Conservation (phyloP, 2,113 vertebrate species). For the Dicentrarchus labrax region DNA sequence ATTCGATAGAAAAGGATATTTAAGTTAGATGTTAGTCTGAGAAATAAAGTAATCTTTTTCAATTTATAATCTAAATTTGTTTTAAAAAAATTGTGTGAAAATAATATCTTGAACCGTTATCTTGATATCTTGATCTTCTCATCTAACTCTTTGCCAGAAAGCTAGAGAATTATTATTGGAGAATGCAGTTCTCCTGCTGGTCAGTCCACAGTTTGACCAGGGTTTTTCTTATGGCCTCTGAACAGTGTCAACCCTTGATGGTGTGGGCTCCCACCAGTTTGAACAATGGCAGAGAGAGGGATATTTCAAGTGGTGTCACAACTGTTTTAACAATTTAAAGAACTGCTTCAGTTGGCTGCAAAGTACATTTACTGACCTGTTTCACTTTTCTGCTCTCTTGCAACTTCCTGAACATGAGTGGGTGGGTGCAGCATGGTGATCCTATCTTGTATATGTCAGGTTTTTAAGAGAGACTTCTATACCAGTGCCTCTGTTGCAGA, state of each 20-base stretch:
- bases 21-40: too few relatives aligned
- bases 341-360: background rate
- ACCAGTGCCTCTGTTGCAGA: background rate
- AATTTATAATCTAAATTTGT: too few relatives aligned
- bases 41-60: too few relatives aligned
- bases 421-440: background rate
- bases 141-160: too few relatives aligned
- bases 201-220: background rate
- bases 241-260: background rate
- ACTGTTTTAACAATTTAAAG: background rate
- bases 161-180: too few relatives aligned
- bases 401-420: background rate
- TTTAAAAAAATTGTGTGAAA: too few relatives aligned
- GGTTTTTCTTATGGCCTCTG: background rate
- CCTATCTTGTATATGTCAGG: background rate
- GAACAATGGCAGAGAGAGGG: background rate
- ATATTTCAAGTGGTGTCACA: background rate
- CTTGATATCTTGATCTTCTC: too few relatives aligned
- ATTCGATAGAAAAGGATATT: too few relatives aligned
- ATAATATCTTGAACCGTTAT: too few relatives aligned
- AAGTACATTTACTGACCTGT: background rate
- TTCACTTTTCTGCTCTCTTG: constrained; percentile 15
- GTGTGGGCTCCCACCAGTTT: constrained; percentile 1
- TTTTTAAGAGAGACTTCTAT: background rate
- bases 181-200: background rate